Evolutionary conservation across 2,797 vertebrate genomes (phyloP).

Genomic region (Cirrhinus molitorella): DNA sequence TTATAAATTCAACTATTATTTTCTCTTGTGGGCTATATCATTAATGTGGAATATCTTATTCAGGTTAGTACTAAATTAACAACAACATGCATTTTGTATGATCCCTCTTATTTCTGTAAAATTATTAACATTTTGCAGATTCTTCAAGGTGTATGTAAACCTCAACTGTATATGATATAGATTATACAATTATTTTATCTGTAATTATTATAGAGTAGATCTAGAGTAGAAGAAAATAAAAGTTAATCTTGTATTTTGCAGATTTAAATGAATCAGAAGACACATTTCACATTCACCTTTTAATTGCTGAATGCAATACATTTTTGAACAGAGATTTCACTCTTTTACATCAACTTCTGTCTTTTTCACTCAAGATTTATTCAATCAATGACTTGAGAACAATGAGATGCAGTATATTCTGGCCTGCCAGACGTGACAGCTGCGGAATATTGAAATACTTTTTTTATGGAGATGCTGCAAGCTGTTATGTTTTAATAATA

Average conservation of each 20-base stretch:
- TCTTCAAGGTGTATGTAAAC: too few species aligned
- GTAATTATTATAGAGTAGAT: background rate
- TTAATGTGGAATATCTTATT: too few species aligned
- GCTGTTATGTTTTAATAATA: constrained; percentile 23
- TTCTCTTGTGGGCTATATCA: too few species aligned
- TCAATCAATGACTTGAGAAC: constrained; percentile 34
- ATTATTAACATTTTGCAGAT: too few species aligned
- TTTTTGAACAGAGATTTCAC: constrained; percentile 35
- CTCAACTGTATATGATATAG: background rate
- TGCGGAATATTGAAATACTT: constrained; percentile 25
- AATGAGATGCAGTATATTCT: constrained; percentile 49
- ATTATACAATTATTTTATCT: background rate
- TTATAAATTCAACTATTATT: too few species aligned
- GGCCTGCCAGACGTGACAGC: constrained; percentile 61
- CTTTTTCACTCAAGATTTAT: constrained; percentile 37
- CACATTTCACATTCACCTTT: constrained; percentile 67
- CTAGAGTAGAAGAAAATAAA: constrained; percentile 35
- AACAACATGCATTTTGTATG: too few species aligned
- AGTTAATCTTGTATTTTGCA: background rate
- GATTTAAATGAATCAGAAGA: constrained; percentile 41
- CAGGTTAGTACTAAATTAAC: too few species aligned
- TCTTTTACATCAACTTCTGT: constrained; percentile 38
- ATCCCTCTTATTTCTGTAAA: too few species aligned
- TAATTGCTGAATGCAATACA: constrained; percentile 72
- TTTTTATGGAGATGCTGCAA: constrained; percentile 37